Conservation (phyloP, 2,113 vertebrate species). For the Trachemys scripta region DNA sequence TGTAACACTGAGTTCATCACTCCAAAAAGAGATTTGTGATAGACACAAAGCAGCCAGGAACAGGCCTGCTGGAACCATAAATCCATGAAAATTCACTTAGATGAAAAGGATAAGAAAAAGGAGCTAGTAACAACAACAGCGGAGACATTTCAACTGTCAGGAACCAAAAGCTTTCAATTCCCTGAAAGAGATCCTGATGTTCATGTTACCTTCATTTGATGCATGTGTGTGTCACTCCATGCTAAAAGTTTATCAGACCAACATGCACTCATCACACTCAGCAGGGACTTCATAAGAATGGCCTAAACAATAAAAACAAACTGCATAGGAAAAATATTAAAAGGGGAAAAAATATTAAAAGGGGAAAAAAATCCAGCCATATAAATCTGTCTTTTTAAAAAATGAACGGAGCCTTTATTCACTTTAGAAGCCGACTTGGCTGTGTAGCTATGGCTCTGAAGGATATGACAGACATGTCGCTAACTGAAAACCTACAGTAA, state of each 20-base stretch:
- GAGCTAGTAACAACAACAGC: neutral
- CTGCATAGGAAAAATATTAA: neutral
- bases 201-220: neutral
- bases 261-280: accelerated
- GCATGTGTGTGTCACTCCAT: accelerated
- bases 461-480: neutral
- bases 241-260: neutral
- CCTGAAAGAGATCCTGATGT: accelerated
- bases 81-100: neutral
- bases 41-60: neutral
- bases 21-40: neutral
- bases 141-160: neutral
- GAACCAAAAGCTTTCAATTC: conserved; percentile 22
- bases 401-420: neutral
- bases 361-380: neutral
- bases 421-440: neutral
- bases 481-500: neutral
- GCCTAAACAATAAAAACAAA: neutral
- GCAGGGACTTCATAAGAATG: neutral
- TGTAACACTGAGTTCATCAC: neutral
- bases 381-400: neutral
- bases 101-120: conserved; percentile 33
- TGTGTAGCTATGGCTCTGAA: neutral
- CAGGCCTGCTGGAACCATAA: neutral
- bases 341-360: neutral